Conservation (phyloP, 92 coral and sea anemone genomes). For the Metridium senile region DNA sequence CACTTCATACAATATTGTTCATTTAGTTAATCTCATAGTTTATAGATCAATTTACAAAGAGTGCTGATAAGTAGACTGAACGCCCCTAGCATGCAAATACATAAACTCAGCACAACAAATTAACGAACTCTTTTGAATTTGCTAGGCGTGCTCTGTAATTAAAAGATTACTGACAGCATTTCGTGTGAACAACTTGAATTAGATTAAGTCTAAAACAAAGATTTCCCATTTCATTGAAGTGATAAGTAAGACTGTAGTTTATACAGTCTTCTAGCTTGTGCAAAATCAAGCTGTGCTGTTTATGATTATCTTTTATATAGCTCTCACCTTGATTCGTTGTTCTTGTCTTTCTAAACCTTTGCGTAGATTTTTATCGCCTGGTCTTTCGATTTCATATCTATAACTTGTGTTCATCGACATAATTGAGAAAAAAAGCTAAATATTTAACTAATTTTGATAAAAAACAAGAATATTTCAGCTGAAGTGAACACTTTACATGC, state of each 20-base stretch:
- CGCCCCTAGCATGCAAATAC: background rate
- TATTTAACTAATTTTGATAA: background rate
- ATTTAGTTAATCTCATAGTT: background rate
- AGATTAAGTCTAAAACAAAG: background rate
- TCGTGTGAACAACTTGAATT: background rate
- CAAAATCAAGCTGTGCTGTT: background rate
- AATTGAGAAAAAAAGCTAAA: constrained; percentile 13
- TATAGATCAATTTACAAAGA: background rate
- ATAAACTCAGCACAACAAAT: too few species aligned
- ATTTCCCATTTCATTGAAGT: background rate
- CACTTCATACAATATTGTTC: background rate
- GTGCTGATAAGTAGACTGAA: background rate
- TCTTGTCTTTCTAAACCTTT: constrained; percentile 91
- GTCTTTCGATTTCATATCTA: constrained; percentile 89
- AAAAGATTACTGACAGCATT: background rate
- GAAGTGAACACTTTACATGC: background rate
- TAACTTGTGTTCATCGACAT: constrained; percentile 98
- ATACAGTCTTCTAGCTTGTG: background rate
- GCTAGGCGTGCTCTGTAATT: background rate
- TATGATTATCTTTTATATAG: background rate
- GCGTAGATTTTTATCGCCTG: constrained; percentile 83
- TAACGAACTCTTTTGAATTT: background rate
- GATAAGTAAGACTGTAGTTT: background rate
- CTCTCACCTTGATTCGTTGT: constrained; percentile 80
- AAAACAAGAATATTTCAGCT: background rate